Conservation (phyloP, 2,797 vertebrate genomes). For the Malurus splendens region DNA sequence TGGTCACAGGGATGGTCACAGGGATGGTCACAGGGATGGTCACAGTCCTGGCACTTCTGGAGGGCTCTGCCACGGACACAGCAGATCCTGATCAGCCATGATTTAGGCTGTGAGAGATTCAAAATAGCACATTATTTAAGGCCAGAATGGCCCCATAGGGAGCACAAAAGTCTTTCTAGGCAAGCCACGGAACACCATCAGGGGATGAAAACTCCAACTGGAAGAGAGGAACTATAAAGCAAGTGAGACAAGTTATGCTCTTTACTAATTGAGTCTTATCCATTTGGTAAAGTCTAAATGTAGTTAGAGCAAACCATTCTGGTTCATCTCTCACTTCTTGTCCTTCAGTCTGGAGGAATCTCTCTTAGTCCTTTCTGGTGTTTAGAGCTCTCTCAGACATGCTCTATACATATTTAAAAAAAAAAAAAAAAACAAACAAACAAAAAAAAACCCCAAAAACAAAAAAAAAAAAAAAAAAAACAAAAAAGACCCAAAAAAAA, state of each 20-base stretch:
- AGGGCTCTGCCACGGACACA: neutral
- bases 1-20: neutral
- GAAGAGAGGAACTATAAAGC: neutral
- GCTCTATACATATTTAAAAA: no score
- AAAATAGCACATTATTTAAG: neutral
- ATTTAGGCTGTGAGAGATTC: neutral
- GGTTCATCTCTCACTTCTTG: neutral
- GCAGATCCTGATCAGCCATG: neutral
- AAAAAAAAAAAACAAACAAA: neutral
- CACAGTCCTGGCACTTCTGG: rapidly evolving
- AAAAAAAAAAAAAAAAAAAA: no score
- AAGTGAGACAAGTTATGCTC: neutral
- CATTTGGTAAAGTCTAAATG: neutral
- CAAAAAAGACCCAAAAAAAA: neutral
- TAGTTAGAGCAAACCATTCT: neutral
- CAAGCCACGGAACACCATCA: neutral
- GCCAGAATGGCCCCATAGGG: neutral
- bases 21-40: neutral
- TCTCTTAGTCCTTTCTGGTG: neutral
- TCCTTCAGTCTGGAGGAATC: neutral
- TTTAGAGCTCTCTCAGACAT: neutral
- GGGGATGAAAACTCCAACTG: neutral
- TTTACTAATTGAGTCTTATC: neutral
- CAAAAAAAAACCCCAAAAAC: neutral
- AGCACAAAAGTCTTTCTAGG: neutral